phyloP scores from a whole-genome alignment of 23 tunicate genomes.

The Halocynthia roretzi region DNA sequence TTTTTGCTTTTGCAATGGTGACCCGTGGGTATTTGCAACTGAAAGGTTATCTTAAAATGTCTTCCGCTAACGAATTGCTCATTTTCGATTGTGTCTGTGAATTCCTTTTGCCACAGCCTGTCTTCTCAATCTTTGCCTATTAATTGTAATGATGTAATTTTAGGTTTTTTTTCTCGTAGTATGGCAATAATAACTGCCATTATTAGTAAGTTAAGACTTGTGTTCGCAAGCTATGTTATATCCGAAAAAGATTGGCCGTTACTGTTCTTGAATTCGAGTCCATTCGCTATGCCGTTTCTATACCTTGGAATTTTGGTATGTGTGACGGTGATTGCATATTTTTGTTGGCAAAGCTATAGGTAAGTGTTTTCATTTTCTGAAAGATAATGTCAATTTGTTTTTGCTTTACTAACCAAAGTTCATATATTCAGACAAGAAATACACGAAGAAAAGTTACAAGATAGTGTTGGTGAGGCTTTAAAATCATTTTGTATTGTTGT shows the following conservation, averaged over 20 bases:
- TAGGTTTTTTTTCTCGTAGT: neutral
- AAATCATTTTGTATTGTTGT: neutral
- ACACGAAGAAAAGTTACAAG: constrained; percentile 19
- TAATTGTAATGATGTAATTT: neutral
- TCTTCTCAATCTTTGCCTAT: neutral
- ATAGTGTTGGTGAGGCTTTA: constrained; percentile 3
- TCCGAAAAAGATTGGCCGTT: neutral
- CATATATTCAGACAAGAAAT: constrained; percentile 6
- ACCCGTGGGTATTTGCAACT: neutral
- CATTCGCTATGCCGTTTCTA: constrained; percentile 10
- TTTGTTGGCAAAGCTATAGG: constrained; percentile 31
- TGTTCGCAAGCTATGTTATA: constrained; percentile 11
- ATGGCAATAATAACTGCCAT: constrained; percentile 11
- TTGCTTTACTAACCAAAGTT: neutral
- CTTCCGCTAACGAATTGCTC: too few relatives aligned
- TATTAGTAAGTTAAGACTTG: neutral
- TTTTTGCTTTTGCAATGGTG: neutral
- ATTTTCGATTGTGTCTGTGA: too few relatives aligned
- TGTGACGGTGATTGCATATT: constrained; percentile 18
- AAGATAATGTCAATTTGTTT: neutral
- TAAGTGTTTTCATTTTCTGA: neutral
- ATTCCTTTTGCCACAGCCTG: too few relatives aligned
- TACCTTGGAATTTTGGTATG: constrained; percentile 12
- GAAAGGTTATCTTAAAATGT: too few relatives aligned
- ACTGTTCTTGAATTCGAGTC: neutral